Evolutionary conservation across 2,113 vertebrate genomes (phyloP), one percentile per base, ranked within the genome.

Genomic region (Melanostigma gelatinosum): DNA sequence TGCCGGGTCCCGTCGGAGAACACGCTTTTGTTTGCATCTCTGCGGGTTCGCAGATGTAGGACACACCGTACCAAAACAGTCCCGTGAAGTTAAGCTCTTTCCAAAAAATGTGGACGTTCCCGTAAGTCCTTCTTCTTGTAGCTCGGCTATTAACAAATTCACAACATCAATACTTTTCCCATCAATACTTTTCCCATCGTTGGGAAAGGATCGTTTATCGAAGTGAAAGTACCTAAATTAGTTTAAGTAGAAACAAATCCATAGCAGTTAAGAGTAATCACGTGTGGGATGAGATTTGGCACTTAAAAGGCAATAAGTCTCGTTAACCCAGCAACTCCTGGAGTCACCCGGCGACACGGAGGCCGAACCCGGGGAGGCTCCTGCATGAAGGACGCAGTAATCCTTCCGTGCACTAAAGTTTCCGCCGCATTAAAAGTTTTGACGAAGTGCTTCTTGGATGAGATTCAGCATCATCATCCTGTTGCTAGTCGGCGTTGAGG

Each of bases 161-260:
- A 79, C 58, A 54, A 42, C 1, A 58, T 89, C 86, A 79, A 79
- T 91, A 83, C 4, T 69, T 87, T 86, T 4, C 68, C 42, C 81
- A 80, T 87, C 77, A 83, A 79, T 91, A 83, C 4, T 69, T 87
- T 86, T 4, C 68, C 42, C 81, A 80, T 87, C 77, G 82, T 77
- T 79, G 70, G 46, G 58, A 78, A 82, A 76, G 57, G n/a, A 3
- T 65, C 4, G 82, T 85, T 82, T 3, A 52, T 24, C 48, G 60
- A 42, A 75, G 44, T 55, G 52, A 71, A 73, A 67, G 48, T 55
- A 75, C 40, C 80, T 73, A 1, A 62, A 60, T 84, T 65, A 72
- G 78, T 79, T 85, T 60, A 79, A 73, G 57, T 27, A 27, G n/a
- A 73, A 67, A 64, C 77, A 2, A 77, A 87, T 92, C 85, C 73